Evolutionary conservation across 1,140 invertebrate genomes (phyloP), one percentile per base, ranked within the genome.

Genomic region (Dryas iulia): DNA sequence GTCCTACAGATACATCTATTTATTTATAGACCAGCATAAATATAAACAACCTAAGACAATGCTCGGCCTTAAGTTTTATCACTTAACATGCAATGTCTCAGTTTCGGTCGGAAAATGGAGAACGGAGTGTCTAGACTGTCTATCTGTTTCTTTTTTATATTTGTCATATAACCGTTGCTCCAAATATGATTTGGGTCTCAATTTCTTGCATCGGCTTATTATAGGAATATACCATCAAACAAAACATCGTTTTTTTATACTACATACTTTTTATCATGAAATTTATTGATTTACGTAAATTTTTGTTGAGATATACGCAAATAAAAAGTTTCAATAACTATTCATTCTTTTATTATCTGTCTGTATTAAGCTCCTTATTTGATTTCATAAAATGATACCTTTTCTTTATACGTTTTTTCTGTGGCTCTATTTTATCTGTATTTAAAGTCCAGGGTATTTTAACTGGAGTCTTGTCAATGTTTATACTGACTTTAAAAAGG

Each of bases 381-480:
- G 18, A 47, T 66, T 73, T 71, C 8, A 72, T 30, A 35, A 79
- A 79, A 69, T 73, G 79, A 66, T 82, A 79, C 64, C 70, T 81
- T 31, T 71, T 77, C 47, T 70, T 66, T 24, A 39, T 66, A 6
- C 6, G 21, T 4, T 60, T 69, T 23, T 53, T 74, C 3, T 69
- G 12, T 23, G 58, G 25, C n/a, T 35, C 66, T 0, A 53, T 63
- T 31, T 71, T 53, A 24, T 47, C 39, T 47, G 39, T 47, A 10
- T 78, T 73, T 12, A 84, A 59, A 64, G 76, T 83, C 87, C 87
- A 90, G 8, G 87, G 87, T 56, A 90, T 90, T 79, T 87, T 84
- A 3, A 89, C 80, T 2, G 85, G 82, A 7, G 75, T 82, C 3
- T 77, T 70, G 35, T 87, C 84, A 18, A 89, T 81, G 56, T 81